These are phyloP conservation scores for Lateolabrax maculatus DNA, from an alignment of 2,797 vertebrate species.

Conservation along the genomic window DNA sequence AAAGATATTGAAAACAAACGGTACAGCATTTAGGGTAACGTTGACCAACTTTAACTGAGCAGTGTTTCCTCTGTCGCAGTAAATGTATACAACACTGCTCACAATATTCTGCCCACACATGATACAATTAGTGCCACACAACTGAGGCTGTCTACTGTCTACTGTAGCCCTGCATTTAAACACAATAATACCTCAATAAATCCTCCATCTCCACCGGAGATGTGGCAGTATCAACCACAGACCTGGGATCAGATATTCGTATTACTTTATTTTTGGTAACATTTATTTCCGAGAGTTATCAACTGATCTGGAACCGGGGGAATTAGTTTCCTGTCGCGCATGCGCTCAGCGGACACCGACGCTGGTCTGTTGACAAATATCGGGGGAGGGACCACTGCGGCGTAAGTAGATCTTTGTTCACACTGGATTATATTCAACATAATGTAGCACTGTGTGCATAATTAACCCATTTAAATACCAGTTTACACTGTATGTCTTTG, in stretches of 20 bases:
- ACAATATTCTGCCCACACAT: neutral
- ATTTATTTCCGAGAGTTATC: rapidly evolving
- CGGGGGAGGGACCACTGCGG: constrained; percentile 75
- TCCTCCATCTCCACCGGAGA: too few species aligned
- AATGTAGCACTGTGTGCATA: neutral
- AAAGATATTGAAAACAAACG: neutral
- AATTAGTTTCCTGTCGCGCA: constrained; percentile 52
- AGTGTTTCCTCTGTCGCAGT: neutral
- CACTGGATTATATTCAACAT: neutral
- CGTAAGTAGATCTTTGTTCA: constrained; percentile 80
- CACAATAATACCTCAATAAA: neutral
- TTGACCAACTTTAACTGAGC: neutral
- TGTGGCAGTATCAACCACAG: neutral
- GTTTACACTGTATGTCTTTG: rapidly evolving
- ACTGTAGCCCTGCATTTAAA: neutral
- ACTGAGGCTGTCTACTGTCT: neutral
- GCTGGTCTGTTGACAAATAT: constrained; percentile 77
- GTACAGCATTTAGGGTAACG: too few species aligned
- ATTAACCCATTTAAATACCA: rapidly evolving
- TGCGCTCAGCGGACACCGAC: constrained; percentile 42
- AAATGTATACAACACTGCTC: neutral
- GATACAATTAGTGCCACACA: neutral
- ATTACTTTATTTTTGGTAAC: rapidly evolving
- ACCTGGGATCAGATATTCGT: neutral
- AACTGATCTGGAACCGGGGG: constrained; percentile 11